Evolutionary conservation across 2,113 vertebrate genomes (phyloP), one percentile per base, ranked within the genome.

Genomic region (Chitala chitala): DNA sequence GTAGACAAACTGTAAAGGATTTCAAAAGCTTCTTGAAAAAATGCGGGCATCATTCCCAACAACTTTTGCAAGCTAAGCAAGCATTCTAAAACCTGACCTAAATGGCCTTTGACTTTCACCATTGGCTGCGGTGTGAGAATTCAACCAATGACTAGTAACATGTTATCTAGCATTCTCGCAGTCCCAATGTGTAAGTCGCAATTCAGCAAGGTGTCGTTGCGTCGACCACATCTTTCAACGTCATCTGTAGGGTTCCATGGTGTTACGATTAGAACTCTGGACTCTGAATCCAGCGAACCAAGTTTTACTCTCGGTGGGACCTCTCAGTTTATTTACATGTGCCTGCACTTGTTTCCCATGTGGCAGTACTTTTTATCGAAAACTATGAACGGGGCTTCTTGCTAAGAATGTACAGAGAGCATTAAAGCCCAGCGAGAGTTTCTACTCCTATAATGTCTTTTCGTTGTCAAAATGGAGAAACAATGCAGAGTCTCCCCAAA

Each of bases 21-120:
- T 56, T 56, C 54, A 56, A 56, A 56, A 56, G 54, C 54, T 56
- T 56, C 54, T 56, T 56, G 54, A 22, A 56, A 56, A 56, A 56
- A 55, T 56, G 54, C 54, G 54, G 54, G 54, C 54, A 56, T 56
- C 54, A 56, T 56, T 56, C 54, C 54, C 54, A 56, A 56, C 54
- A 22, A 56, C 54, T 56, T 56, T 56, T 56, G 54, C 54, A 56
- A 7, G 54, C 54, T 56, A 56, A 56, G 54, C 54, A 22, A 56
- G 54, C 54, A 56, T 56, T 56, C 54, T 56, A 56, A 56, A 56
- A 56, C 54, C 54, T 56, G 54, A 56, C 54, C 54, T 56, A 56
- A 56, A 56, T 8, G 8, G 54, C 54, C 54, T 56, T 56, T 56
- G 54, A 56, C 54, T 56, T 56, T 56, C 54, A 56, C 54, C 54